These are phyloP conservation scores for Halocaridina rubra DNA, from an alignment of 2,888 invertebrate species.

Conservation along the genomic window DNA sequence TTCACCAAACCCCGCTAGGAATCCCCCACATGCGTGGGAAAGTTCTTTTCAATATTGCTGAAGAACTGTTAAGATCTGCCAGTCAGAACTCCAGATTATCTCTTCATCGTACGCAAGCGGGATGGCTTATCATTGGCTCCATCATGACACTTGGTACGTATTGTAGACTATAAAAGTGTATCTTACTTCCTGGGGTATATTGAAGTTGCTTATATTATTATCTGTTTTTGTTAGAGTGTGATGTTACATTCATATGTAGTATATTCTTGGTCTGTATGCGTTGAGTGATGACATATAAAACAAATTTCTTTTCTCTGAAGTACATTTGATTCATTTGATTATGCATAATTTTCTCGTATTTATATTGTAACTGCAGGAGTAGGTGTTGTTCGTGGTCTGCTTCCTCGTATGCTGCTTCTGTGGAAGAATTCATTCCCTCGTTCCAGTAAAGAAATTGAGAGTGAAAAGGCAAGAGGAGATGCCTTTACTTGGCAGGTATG, in stretches of 20 bases:
- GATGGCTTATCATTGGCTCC: constrained; percentile 96
- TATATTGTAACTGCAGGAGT: no score
- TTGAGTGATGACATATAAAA: no score
- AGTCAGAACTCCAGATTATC: constrained; percentile 96
- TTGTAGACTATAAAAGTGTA: no score
- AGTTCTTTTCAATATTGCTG: constrained; percentile 95
- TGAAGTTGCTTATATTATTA: no score
- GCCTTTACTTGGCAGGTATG: constrained; percentile 97
- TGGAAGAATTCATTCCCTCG: constrained; percentile 99
- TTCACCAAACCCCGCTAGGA: constrained; percentile 88
- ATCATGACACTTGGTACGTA: constrained; percentile 90
- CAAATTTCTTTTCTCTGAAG: no score
- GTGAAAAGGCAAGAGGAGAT: constrained; percentile 90
- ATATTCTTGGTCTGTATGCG: no score
- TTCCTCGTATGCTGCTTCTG: constrained; percentile 91
- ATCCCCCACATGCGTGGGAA: constrained; percentile 97
- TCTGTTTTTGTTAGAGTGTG: no score
- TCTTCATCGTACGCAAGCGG: constrained; percentile 93
- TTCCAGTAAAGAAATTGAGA: constrained; percentile 94
- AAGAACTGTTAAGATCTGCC: constrained; percentile 94
- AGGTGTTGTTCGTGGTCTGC: constrained; percentile 89
- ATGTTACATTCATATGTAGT: no score
- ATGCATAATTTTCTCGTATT: no score
- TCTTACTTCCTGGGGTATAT: no score
- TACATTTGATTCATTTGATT: no score